Conservation (phyloP, 2,797 vertebrate species). For the Carapus acus region DNA sequence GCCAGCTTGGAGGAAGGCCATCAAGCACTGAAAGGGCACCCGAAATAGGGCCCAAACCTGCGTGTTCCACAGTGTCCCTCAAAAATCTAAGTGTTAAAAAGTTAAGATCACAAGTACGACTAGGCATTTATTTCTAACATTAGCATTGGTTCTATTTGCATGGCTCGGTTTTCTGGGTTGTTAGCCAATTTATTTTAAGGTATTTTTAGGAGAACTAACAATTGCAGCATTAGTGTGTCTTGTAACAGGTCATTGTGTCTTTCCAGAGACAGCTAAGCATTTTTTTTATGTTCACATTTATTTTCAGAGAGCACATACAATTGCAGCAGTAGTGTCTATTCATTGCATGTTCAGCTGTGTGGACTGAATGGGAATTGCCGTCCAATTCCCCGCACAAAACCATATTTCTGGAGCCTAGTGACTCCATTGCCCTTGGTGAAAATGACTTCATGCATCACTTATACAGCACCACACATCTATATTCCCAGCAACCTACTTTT, state of each 20-base stretch:
- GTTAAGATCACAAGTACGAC: constrained; percentile 8
- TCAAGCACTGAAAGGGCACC: constrained; percentile 11
- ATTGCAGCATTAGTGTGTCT: too few relatives aligned
- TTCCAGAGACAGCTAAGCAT: too few relatives aligned
- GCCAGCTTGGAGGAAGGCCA: constrained; percentile 50
- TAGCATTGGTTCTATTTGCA: not conserved
- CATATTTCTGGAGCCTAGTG: constrained; percentile 46
- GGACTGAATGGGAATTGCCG: constrained; percentile 54
- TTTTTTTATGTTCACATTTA: constrained; percentile 15
- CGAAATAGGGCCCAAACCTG: constrained; percentile 33
- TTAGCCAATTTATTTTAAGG: too few relatives aligned
- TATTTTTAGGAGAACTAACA: not conserved
- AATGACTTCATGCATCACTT: constrained; percentile 71
- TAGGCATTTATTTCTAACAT: constrained; percentile 1
- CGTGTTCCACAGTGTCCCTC: constrained; percentile 6
- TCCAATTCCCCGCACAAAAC: constrained; percentile 37
- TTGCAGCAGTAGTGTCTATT: constrained; percentile 45
- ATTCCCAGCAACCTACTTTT: constrained; percentile 56
- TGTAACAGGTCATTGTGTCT: too few relatives aligned
- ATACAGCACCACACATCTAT: constrained; percentile 54
- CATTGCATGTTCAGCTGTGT: constrained; percentile 27
- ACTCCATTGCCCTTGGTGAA: constrained; percentile 69
- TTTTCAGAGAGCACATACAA: constrained; percentile 34
- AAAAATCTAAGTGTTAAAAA: not conserved
- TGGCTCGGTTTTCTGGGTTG: constrained; percentile 3